Conservation (phyloP, 2,797 vertebrate genomes). For the Enteromius treurensis region DNA sequence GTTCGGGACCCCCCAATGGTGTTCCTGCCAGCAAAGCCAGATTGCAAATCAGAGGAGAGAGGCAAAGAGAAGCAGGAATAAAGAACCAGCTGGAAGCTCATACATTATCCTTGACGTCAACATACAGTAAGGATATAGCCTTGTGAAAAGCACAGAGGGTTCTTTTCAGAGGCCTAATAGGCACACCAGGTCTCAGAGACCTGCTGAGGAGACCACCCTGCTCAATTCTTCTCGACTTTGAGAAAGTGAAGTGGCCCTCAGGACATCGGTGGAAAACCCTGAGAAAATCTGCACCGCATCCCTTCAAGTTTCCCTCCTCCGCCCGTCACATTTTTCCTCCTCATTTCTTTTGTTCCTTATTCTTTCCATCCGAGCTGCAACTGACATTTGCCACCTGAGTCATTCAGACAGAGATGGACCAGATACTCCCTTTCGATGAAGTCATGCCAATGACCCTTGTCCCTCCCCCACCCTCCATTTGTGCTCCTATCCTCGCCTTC, state of each 20-base stretch:
- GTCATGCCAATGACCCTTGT: slow-evolving; percentile 55
- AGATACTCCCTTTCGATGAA: slow-evolving; percentile 54
- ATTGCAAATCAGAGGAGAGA: slow-evolving; percentile 60
- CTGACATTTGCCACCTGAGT: slow-evolving; percentile 71
- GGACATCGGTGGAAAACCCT: slow-evolving; percentile 50
- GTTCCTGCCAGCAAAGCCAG: slow-evolving; percentile 66
- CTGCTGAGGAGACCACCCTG: slow-evolving; percentile 53
- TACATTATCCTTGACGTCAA: slow-evolving; percentile 61
- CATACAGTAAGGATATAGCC: slow-evolving; percentile 55
- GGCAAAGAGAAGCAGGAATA: slow-evolving; percentile 53
- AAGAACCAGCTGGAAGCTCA: slow-evolving; percentile 62
- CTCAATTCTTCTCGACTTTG: slow-evolving; percentile 45
- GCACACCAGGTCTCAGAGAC: slow-evolving; percentile 44
- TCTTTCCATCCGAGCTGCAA: slow-evolving; percentile 35
- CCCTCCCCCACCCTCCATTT: slow-evolving; percentile 31
- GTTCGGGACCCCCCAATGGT: slow-evolving; percentile 70
- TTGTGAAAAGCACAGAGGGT: slow-evolving; percentile 51
- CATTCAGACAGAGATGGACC: slow-evolving; percentile 56
- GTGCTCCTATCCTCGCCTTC: slow-evolving; percentile 38
- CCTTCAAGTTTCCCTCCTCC: slow-evolving; percentile 2
- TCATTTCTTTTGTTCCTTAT: slow-evolving; percentile 48
- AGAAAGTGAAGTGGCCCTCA: slow-evolving; percentile 47
- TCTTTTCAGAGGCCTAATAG: slow-evolving; percentile 52
- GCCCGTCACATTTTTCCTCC: background rate
- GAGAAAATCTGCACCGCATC: slow-evolving; percentile 12